These are phyloP conservation scores for Lipotes vexillifer DNA, from an alignment of 2,113 vertebrate species.

Conservation along the genomic window DNA sequence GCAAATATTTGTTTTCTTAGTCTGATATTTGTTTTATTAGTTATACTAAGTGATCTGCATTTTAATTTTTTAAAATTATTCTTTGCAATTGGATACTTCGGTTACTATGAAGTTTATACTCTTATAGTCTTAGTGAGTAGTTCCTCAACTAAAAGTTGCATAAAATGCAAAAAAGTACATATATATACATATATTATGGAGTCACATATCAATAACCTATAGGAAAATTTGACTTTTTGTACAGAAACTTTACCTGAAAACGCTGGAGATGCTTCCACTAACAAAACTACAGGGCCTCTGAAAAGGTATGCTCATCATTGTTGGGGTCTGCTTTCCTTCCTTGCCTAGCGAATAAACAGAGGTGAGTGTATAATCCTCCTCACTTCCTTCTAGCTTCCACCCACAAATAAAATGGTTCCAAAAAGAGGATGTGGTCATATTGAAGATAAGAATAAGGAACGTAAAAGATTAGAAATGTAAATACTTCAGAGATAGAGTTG, in stretches of 20 bases:
- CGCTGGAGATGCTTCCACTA: background rate
- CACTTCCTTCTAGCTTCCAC: conserved; percentile 74
- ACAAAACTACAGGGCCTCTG: background rate
- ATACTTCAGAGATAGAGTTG: conserved; percentile 76
- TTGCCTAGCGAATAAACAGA: accelerated
- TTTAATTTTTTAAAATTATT: background rate
- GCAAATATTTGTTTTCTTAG: background rate
- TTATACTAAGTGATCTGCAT: background rate
- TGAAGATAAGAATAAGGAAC: conserved; percentile 74
- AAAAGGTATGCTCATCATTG: background rate
- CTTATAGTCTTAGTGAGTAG: background rate
- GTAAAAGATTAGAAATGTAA: conserved; percentile 69
- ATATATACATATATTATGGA: background rate
- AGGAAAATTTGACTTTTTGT: conserved; percentile 10
- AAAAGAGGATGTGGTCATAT: conserved; percentile 70
- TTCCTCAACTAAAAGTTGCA: background rate
- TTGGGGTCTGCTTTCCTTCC: accelerated
- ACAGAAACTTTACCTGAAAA: conserved; percentile 45
- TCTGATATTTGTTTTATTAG: background rate
- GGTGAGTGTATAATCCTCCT: accelerated
- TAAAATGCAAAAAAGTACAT: background rate
- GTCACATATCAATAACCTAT: conserved; percentile 1
- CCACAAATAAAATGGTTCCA: conserved; percentile 85
- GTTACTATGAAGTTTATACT: background rate
- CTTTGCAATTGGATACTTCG: background rate